phyloP scores from a whole-genome alignment of 2,113 vertebrate species.

The Cephalopholis sonnerati region DNA sequence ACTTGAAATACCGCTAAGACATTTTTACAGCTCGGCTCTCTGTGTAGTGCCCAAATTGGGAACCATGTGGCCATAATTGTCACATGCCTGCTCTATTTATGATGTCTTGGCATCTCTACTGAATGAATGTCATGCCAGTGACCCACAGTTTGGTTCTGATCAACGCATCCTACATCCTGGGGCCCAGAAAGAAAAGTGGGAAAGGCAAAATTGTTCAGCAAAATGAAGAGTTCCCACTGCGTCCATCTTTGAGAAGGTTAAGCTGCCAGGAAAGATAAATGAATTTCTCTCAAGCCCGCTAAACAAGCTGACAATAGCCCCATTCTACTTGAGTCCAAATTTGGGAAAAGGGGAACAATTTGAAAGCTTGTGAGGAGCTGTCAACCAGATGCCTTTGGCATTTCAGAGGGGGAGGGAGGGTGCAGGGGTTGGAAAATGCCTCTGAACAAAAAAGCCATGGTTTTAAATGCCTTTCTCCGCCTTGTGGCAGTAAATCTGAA shows the following conservation, averaged over 20 bases:
- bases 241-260: conserved; percentile 11
- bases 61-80: conserved; percentile 46
- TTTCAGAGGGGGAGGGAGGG: conserved; percentile 76
- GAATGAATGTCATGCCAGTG: conserved; percentile 79
- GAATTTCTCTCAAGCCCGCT: conserved; percentile 46
- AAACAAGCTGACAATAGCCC: conserved; percentile 67
- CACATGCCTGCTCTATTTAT: conserved; percentile 54
- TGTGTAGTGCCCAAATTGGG: conserved; percentile 39
- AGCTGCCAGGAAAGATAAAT: conserved; percentile 48
- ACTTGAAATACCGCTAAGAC: conserved; percentile 37
- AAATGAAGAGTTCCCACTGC: conserved; percentile 28
- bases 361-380: conserved; percentile 73
- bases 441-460: conserved; percentile 74
- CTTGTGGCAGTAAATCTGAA: conserved; percentile 55
- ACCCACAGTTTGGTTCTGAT: conserved; percentile 67
- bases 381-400: conserved; percentile 73
- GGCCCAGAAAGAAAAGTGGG: neutral
- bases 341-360: conserved; percentile 74
- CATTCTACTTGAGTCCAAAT: conserved; percentile 73
- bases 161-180: conserved; percentile 71
- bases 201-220: conserved; percentile 23
- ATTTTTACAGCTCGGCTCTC: conserved; percentile 53
- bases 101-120: conserved; percentile 39
- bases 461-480: conserved; percentile 69
- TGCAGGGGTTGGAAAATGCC: conserved; percentile 75